Percentiles rank a stretch among this genome's conserved stretches.
phyloP scores from a whole-genome alignment of 2,888 invertebrate genomes.

The Cheilosia urbana region DNA sequence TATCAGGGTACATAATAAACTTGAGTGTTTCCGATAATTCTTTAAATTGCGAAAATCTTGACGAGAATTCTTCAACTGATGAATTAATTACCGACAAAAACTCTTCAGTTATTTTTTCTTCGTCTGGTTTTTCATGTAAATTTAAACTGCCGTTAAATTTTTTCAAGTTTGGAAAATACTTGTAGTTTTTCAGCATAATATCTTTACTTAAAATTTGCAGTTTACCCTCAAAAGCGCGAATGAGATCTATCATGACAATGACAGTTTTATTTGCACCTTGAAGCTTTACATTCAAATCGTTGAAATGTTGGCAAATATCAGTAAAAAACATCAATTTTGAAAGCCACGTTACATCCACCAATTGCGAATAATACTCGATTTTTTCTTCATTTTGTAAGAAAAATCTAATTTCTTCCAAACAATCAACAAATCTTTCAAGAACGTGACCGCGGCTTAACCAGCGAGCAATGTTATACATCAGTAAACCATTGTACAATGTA shows the following conservation, averaged over 20 bases:
- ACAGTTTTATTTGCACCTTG: slow-evolving; percentile 3
- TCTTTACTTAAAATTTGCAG: neutral
- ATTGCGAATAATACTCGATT: neutral
- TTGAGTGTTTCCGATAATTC: no score
- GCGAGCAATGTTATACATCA: slow-evolving; percentile 18
- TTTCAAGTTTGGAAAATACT: no score
- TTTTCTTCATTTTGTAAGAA: slow-evolving; percentile 25
- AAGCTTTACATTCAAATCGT: slow-evolving; percentile 7
- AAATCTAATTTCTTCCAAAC: slow-evolving; percentile 18
- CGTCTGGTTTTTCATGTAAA: no score
- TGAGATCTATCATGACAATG: slow-evolving; percentile 1
- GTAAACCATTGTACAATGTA: no score
- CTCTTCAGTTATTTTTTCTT: no score
- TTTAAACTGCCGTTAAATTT: no score
- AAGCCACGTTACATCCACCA: no score
- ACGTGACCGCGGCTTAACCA: slow-evolving; percentile 24
- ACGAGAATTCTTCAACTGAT: no score
- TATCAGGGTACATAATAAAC: no score
- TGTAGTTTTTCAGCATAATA: neutral
- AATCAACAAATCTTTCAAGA: slow-evolving; percentile 15
- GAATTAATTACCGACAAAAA: no score
- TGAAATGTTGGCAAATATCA: slow-evolving; percentile 10
- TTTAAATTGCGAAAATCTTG: no score
- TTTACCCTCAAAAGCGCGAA: neutral
- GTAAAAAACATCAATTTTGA: neutral